These are phyloP conservation scores for Platypus cylindrus DNA, from an alignment of 2,888 invertebrate species.

Conservation along the genomic window DNA sequence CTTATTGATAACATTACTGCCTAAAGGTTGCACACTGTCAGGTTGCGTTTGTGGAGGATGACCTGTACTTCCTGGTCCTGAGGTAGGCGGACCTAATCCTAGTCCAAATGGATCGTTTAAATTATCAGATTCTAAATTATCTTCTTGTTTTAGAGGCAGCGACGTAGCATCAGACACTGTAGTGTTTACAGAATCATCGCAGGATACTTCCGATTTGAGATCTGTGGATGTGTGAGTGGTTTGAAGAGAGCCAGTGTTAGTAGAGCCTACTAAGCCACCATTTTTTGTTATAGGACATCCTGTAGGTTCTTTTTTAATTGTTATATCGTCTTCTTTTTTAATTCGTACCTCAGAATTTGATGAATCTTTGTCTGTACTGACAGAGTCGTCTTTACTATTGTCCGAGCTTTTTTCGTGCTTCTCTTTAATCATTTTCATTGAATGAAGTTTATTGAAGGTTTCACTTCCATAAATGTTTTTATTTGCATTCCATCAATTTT, in stretches of 20 bases:
- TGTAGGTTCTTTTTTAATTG: conserved; percentile 31
- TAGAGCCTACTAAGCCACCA: conserved; percentile 35
- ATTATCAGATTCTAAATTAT: conserved; percentile 31
- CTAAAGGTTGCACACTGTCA: conserved; percentile 58
- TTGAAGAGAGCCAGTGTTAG: conserved; percentile 34
- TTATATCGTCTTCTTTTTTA: conserved; percentile 33
- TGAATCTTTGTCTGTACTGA: conserved; percentile 34
- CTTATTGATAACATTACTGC: conserved; percentile 66
- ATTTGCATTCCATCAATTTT: conserved; percentile 38
- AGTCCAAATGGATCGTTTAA: conserved; percentile 31
- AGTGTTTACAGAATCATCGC: conserved; percentile 20
- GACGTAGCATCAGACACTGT: conserved; percentile 18
- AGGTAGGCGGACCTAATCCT: conserved; percentile 24
- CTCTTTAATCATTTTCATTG: conserved; percentile 35
- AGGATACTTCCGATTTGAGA: conserved; percentile 27
- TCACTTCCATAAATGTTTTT: conserved; percentile 35
- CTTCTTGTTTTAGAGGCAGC: conserved; percentile 32
- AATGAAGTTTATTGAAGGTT: conserved; percentile 25
- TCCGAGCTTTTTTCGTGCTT: conserved; percentile 37
- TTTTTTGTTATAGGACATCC: conserved; percentile 32
- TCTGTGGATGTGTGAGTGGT: conserved; percentile 28
- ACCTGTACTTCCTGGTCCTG: conserved; percentile 17
- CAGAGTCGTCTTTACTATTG: conserved; percentile 35
- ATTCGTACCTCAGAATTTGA: conserved; percentile 31
- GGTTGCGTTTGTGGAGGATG: conserved; percentile 35